Evolutionary conservation across 2,113 vertebrate genomes (phyloP), one percentile per base, ranked within the genome.

Genomic region (Salvelinus alpinus): DNA sequence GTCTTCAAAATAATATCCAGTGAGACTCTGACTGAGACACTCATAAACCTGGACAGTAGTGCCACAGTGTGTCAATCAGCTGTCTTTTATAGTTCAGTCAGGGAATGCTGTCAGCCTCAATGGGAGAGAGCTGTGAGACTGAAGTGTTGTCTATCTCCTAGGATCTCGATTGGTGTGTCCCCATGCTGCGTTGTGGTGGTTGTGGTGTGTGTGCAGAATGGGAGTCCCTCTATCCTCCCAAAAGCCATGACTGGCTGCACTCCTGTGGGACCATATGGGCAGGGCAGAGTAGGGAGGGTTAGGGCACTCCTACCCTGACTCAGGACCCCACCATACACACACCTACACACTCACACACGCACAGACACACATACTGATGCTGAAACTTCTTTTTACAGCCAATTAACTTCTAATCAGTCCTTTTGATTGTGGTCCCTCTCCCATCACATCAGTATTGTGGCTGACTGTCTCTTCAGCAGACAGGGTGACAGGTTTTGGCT

Each of bases 371-470:
- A 67, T 20, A 38, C 38, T 74, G 79, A 89, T 90, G 88, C 88
- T 88, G 87, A 91, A 88, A 80, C 80, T 34, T 44, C 74, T 80
- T 78, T 78, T 86, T 78, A 81, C 82, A n/a, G 85, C 94, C 87
- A 93, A 94, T 96, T 96, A 95, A 96, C 95, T 95, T 95, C 96
- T 95, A 95, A 96, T 96, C 95, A 95, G 92, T 90, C 93, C 93
- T 95, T 94, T 91, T 48, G 12, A n/a, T 31, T 74, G 79, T 8
- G 65, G 44, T 44, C 80, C 48, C 51, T 86, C 80, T 86, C 74
- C 77, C 44, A 27, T 16, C 14, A 54, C 64, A 89, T 90, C 87
- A 87, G 82, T 66, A 51, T 78, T 88, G 80, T 84, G 71, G 71
- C 75, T 54, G 67, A 72, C 75, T 48, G 65, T 89, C 93, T 95